Base-by-base conservation (phyloP, 2,888 invertebrate genomes). In the Barypeithes pellucidus region DNA sequence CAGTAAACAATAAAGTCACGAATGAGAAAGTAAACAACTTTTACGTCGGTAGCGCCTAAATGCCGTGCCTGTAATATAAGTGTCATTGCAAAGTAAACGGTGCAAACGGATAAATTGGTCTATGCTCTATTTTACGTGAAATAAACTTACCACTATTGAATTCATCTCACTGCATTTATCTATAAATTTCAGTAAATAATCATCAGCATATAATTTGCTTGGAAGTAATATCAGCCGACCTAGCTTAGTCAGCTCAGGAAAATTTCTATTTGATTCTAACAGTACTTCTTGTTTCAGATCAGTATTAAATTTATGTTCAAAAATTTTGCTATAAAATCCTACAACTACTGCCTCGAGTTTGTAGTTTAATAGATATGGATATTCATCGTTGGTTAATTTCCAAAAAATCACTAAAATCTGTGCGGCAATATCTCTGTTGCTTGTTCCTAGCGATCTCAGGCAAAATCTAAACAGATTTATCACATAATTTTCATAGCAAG, bases 351-450 rank as follows among this genome's bases (percentile, higher is more conserved):
- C 41, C 9, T 45, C 41, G 22, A 24, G n/a, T 16, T 33, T 45
- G 11, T 66, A 20, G 16, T 66, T 50, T 66, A 66, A 39, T 14
- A 54, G 2, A 18, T 57, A 67, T 11, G 47, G 41, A 12, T 29
- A 45, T 12, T 20, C 45, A 50, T 22, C 79, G 77, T 67, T 45
- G 67, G 11, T 77, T 60, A 52, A 76, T 76, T 39, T 73, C 72
- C 77, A 78, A 60, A 81, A 24, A 60, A 78, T 65, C 33, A 70
- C 54, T 22, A 81, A 73, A 59, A 81, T 63, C 76, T 80, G 80
- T 2, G 78, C 76, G 29, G 77, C 77, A 45, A 80, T 71, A 72
- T 79, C 77, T 61, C 59, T 78, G 67, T 69, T 75, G 16, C 74
- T 77, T 4, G 68, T 73, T 43, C 65, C 43, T 18, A 80, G 74